Evolutionary conservation across 2,797 vertebrate species (phyloP).

Genomic region (Lutjanus campechanus): DNA sequence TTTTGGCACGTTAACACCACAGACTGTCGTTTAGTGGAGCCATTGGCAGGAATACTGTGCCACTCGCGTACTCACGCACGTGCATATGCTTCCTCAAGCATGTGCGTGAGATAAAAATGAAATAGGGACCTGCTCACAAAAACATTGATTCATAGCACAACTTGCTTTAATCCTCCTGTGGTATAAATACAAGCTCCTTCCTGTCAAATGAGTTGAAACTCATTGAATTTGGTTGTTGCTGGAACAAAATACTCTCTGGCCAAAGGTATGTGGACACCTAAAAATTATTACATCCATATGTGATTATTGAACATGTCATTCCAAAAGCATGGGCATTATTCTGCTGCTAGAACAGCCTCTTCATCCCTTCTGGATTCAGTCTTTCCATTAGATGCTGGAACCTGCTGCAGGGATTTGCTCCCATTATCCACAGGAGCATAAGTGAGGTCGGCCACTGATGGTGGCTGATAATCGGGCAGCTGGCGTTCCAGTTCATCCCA

Average conservation of each 20-base stretch:
- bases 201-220: no score
- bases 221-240: neutral
- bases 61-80: neutral
- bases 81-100: neutral
- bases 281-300: neutral
- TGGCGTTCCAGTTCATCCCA: neutral
- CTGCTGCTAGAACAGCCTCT: neutral
- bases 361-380: neutral
- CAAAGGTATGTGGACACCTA: no score
- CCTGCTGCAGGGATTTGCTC: no score
- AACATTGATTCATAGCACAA: neutral
- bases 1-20: neutral
- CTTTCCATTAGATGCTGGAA: neutral
- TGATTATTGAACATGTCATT: neutral
- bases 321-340: neutral
- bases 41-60: neutral
- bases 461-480: neutral
- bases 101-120: no score
- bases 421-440: no score
- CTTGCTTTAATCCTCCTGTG: no score
- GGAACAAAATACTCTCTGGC: no score
- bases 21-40: neutral
- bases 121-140: neutral
- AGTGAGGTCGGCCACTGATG: neutral
- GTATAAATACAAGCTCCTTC: no score